Conservation (phyloP, 2,113 vertebrate species). For the Neolamprologus hecqui region DNA sequence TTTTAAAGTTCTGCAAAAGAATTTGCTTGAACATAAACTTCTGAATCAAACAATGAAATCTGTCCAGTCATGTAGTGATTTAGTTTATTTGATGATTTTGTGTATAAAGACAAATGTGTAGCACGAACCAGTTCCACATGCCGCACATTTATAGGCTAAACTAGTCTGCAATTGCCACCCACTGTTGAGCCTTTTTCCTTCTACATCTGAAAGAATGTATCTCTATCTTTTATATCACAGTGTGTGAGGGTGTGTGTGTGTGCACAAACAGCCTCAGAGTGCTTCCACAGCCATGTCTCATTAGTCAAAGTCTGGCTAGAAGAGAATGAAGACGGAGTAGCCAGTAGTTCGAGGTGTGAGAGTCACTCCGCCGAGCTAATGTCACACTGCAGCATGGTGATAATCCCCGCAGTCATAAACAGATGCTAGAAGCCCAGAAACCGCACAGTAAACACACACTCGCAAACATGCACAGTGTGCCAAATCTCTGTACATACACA, state of each 20-base stretch:
- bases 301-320: constrained; percentile 37
- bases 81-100: background rate
- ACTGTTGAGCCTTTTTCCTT: background rate
- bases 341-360: constrained; percentile 38
- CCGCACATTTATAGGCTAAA: background rate
- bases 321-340: constrained; percentile 25
- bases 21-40: background rate
- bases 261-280: background rate
- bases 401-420: constrained; percentile 68
- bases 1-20: background rate
- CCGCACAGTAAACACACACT: constrained; percentile 37
- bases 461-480: background rate
- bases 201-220: background rate
- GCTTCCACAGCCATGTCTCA: constrained; percentile 17
- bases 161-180: background rate
- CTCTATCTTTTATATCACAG: background rate
- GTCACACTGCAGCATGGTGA: constrained; percentile 55
- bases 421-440: constrained; percentile 54
- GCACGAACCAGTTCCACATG: background rate
- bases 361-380: constrained; percentile 43
- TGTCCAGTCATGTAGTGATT: background rate
- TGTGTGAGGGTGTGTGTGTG: background rate
- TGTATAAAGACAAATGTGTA: background rate
- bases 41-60: background rate
- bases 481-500: background rate